Evolutionary conservation across 2,113 vertebrate genomes (phyloP), one percentile per base, ranked within the genome.

Genomic region (Fregata magnificens): DNA sequence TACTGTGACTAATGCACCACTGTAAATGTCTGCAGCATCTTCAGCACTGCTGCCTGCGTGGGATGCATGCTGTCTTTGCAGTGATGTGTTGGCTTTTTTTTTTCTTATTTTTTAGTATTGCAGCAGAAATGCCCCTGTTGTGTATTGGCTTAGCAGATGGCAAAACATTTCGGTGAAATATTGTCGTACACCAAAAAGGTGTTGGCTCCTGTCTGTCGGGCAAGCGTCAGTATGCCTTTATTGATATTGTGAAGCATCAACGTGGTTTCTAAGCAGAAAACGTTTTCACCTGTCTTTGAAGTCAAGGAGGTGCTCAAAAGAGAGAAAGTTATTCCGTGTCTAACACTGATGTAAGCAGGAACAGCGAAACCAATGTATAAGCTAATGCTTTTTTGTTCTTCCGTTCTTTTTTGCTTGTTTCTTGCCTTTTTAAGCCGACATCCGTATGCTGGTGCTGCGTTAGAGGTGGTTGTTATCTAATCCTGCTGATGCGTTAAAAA

Each of bases 401-500:
- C 86, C 12, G 4, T 90, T 65, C 45, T 44, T 86, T n/a, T 90
- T 86, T 31, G 18, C 79, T 49, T 81, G 32, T 84, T 92, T 80
- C 7, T 55, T 84, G 63, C 61, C 31, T 69, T 86, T 94, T 63
- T 56, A 61, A 88, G 80, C 76, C 88, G 81, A 71, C 72, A 34
- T 73, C 73, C 31, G 17, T 95, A 67, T 84, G 89, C 42, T 7
- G 55, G 16, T 29, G 80, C 90, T 86, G 76, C 3, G 0, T 79
- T 88, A 10, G 82, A 87, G 94, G 79, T 95, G 82, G 82, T 74
- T 96, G 94, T 94, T 95, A 79, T 63, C 94, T 97, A 62, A 95
- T 93, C 84, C 85, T 40, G 45, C 62, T 87, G 95, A 93, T 80
- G 91, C 34, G 8, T 95, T 93, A 90, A 56, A 86, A 92, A 85